phyloP scores from a whole-genome alignment of 2,888 invertebrate species.

The Archaeoteleia sp. region DNA sequence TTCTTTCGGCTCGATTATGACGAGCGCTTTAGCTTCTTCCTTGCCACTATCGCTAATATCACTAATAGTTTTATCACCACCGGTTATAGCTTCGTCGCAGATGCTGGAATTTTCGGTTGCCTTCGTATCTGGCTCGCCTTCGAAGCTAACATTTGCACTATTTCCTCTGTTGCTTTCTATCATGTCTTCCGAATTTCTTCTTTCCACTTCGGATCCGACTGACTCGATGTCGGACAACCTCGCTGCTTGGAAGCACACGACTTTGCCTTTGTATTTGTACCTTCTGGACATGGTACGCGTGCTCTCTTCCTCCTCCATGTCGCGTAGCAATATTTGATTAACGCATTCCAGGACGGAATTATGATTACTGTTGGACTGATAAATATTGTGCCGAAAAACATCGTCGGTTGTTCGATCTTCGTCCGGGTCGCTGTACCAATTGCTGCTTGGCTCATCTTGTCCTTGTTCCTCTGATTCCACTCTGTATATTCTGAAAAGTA shows the following conservation, averaged over 20 bases:
- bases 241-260: conserved; percentile 71
- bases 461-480: conserved; percentile 61
- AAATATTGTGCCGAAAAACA: conserved; percentile 68
- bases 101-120: no score
- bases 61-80: background rate
- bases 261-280: conserved; percentile 71
- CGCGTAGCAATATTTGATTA: conserved; percentile 88
- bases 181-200: conserved; percentile 70
- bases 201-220: conserved; percentile 73
- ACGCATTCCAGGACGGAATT: conserved; percentile 91
- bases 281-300: conserved; percentile 69
- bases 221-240: conserved; percentile 72
- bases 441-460: conserved; percentile 79
- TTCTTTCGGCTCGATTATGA: conserved; percentile 66
- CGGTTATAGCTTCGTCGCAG: no score
- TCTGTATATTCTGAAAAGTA: conserved; percentile 56
- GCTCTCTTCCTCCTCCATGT: conserved; percentile 77
- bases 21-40: conserved; percentile 69
- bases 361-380: conserved; percentile 80
- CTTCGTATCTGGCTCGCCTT: no score
- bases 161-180: conserved; percentile 45
- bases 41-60: conserved; percentile 13
- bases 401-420: conserved; percentile 81
- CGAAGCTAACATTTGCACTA: conserved; percentile 15
- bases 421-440: conserved; percentile 90